Evolutionary conservation across 2,888 invertebrate species (phyloP), one percentile per base, ranked within the genome.

Genomic region (Dioctria rufipes): DNA sequence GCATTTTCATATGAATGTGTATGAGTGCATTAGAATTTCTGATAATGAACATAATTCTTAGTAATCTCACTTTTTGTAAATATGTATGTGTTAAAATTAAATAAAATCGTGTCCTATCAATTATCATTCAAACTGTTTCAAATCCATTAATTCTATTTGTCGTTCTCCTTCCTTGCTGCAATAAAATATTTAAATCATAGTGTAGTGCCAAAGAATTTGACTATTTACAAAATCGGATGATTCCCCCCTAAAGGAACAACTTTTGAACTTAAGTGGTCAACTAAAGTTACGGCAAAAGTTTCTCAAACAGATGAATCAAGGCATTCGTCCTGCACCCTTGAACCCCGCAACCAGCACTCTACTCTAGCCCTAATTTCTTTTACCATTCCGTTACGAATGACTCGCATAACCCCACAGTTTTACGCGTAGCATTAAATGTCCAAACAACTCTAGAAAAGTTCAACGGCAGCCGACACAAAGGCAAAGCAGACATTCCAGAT

Each of bases 181-280:
- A 66, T 66, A 43, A 66, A 66, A 66, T 66, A 66, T 66, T 66
- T 66, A 66, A 66, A 66, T 40, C 43, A 5, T 11, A 5, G 9
- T 66, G 40, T 43, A 39, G 43, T 42, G 66, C 42, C 39, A 66
- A 66, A 66, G 66, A 66, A 11, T 66, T 25, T 51, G 51, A 49
- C 69, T 49, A 69, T 69, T 69, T 69, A 69, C 51, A 46, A 69
- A 69, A 69, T 69, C 49, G 49, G 46, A 13, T 69, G 49, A 69
- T 25, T 69, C 39, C 46, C 25, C 69, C 65, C 9, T 69, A 69
- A 69, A 69, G 49, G 69, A 43, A 51, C 46, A 69, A 69, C 69
- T 69, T 69, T 69, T 43, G 49, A 69, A 69, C 69, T 69, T 69
- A 69, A 69, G 49, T 69, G 13, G 69, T 69, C 69, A 69, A 69